Base-by-base conservation (phyloP, 2,888 invertebrate genomes). In the Pterostichus niger region DNA sequence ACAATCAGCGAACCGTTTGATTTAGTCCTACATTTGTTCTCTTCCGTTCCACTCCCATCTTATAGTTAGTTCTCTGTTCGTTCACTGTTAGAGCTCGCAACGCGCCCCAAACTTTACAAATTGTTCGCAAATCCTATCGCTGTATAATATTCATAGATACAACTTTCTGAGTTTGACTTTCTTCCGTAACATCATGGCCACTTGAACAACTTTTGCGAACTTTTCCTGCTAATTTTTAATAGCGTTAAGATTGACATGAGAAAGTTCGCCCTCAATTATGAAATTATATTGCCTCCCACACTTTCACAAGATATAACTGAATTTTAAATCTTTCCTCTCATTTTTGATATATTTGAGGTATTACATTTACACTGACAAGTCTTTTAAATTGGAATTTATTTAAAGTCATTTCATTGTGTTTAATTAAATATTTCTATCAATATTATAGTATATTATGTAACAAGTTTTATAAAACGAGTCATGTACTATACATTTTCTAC, bases 111-210 rank as follows among this genome's bases (percentile, higher is more conserved):
- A 80, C 80, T 80, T 80, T 35, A 54, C 68, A 80, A 61, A 78
- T 44, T 78, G 78, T 61, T 78, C 56, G 61, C 46, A 46, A 80
- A 80, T 80, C 68, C 49, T 80, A 71, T 71, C 80, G 35, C 33
- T 54, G 80, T 80, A 71, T 68, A 80, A 80, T 80, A 80, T 80
- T 80, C 80, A 80, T 80, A 68, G 80, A 75, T 52, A 52, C 54
- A 75, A 71, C 68, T 71, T 71, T 71, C 68, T 24, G 6, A 77
- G 77, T 56, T 54, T 77, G 54, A 40, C 77, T 77, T 77, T 40
- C 56, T 75, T 77, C 35, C 15, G 6, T 35, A 77, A 56, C 59
- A 77, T 35, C 56, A 77, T 54, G 77, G 77, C 56, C 17, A 56
- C 56, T 77, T 77, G 77, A 54, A 40, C 11, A 40, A 77, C 56